Evolutionary conservation across 1,140 invertebrate genomes (phyloP).

Genomic region (Drosophila fuyamai): DNA sequence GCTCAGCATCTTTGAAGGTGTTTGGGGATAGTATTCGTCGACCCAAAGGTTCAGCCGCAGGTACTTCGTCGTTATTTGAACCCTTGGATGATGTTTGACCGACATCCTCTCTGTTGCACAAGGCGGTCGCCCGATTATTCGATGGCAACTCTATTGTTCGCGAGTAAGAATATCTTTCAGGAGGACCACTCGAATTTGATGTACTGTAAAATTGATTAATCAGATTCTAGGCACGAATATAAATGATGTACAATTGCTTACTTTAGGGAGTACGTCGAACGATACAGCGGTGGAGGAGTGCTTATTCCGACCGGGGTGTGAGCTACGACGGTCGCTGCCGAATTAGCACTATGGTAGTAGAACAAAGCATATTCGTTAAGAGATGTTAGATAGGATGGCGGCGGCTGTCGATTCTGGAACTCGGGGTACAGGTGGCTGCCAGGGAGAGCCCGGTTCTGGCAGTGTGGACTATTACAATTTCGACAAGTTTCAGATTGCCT

Average conservation of each 20-base stretch:
- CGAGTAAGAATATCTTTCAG: constrained; percentile 22
- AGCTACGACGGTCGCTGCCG: constrained; percentile 22
- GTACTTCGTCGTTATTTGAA: constrained; percentile 1
- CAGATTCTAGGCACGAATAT: not conserved
- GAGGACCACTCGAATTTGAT: constrained; percentile 23
- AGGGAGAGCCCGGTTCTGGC: constrained; percentile 66
- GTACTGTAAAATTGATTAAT: constrained; percentile 23
- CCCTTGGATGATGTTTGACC: constrained; percentile 58
- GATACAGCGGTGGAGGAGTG: constrained; percentile 78
- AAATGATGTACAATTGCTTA: constrained; percentile 28
- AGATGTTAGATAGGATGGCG: constrained; percentile 78
- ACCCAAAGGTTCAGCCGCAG: too few relatives aligned
- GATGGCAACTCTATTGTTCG: constrained; percentile 43
- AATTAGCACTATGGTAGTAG: constrained; percentile 57
- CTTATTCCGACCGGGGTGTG: constrained; percentile 59
- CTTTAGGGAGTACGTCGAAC: constrained; percentile 78
- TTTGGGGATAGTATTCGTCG: too few relatives aligned
- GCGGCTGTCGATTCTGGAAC: constrained; percentile 80
- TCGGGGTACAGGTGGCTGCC: constrained; percentile 75
- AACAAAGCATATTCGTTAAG: constrained; percentile 75
- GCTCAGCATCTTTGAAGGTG: too few relatives aligned
- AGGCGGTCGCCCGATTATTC: constrained; percentile 33
- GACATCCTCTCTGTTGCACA: constrained; percentile 21
- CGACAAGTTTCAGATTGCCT: constrained; percentile 74
- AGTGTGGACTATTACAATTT: constrained; percentile 78